Conservation (phyloP, 1,140 invertebrate genomes). For the Tetramorium parvispinum region DNA sequence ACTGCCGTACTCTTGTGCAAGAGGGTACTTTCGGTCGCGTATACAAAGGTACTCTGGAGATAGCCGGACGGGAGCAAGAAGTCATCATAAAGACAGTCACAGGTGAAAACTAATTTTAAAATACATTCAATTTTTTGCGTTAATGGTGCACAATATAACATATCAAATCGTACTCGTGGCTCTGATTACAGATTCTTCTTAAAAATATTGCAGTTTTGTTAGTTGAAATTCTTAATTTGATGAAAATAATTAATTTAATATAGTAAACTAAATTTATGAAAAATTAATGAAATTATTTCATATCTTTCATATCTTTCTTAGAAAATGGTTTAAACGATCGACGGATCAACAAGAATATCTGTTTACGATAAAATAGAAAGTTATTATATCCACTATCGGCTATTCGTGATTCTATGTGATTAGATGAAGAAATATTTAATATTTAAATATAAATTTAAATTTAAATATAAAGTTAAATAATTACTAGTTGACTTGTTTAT, state of each 20-base stretch:
- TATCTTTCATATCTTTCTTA: neutral
- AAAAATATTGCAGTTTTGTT: neutral
- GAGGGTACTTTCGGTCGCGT: slow-evolving; percentile 94
- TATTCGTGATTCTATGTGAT: neutral
- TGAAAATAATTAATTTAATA: neutral
- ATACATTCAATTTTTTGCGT: neutral
- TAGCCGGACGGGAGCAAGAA: slow-evolving; percentile 89
- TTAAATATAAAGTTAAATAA: neutral
- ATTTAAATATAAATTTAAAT: neutral
- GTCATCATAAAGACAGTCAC: slow-evolving; percentile 94
- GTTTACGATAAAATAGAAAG: slow-evolving; percentile 52
- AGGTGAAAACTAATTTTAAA: slow-evolving; percentile 85
- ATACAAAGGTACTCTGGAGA: slow-evolving; percentile 90
- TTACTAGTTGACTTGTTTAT: neutral
- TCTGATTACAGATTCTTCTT: neutral
- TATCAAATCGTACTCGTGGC: neutral
- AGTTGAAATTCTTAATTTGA: neutral
- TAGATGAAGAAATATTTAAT: neutral
- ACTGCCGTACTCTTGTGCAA: slow-evolving; percentile 88
- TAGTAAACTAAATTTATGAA: neutral
- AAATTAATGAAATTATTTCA: neutral
- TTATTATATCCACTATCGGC: slow-evolving; percentile 36
- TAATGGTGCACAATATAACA: slow-evolving; percentile 9
- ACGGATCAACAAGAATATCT: neutral
- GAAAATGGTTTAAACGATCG: neutral